These are phyloP conservation scores for Uropsilus gracilis DNA, from an alignment of 2,113 vertebrate species.

Conservation along the genomic window DNA sequence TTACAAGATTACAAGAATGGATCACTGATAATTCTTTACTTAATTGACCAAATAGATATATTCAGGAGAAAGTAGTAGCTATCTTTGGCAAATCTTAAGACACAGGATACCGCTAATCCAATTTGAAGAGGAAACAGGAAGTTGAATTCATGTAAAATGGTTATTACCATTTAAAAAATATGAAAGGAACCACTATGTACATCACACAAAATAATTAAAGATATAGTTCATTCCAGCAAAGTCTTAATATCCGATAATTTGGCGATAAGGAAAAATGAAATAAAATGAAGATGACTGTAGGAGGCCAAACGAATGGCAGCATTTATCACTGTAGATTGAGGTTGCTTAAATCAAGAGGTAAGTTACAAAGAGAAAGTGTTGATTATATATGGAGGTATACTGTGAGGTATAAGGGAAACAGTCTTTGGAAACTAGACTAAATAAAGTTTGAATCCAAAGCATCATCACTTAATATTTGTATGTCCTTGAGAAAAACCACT, in stretches of 20 bases:
- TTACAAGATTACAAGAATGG: not conserved
- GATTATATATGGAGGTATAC: not conserved
- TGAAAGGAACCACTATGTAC: not conserved
- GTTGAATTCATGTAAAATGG: not conserved
- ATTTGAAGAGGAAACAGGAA: not conserved
- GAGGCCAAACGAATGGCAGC: not conserved
- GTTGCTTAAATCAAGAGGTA: not conserved
- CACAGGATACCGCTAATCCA: not conserved
- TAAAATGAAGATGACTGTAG: not conserved
- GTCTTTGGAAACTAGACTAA: not conserved
- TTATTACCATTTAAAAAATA: not conserved
- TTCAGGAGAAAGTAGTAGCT: not conserved
- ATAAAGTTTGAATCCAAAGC: not conserved
- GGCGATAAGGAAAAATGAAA: not conserved
- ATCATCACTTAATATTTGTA: not conserved
- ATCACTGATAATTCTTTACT: not conserved
- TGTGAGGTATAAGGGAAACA: not conserved
- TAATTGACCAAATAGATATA: slow-evolving; percentile 15
- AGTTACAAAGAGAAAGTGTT: not conserved
- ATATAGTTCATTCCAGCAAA: not conserved
- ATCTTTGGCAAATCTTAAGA: not conserved
- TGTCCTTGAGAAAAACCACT: not conserved
- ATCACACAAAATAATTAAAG: not conserved
- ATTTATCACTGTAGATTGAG: not conserved
- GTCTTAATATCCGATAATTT: not conserved